Evolutionary conservation across 1,140 invertebrate species (phyloP), one percentile per base, ranked within the genome.

Genomic region (Zaprionus nigranus): DNA sequence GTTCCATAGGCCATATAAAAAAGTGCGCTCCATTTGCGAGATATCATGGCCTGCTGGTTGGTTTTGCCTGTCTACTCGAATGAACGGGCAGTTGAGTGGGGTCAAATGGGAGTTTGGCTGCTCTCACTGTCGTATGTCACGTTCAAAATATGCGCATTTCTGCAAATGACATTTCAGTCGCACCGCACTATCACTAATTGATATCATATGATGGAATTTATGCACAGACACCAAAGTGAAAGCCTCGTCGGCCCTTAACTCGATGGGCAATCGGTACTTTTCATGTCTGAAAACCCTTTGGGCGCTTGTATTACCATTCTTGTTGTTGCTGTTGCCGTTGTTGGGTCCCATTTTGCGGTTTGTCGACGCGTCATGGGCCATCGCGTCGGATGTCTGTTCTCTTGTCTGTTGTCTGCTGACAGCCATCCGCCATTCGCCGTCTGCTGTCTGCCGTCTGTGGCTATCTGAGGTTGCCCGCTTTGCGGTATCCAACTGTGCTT

Each of bases 161-260:
- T 88, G 84, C 84, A 87, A 87, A 87, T 87, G 84, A 88, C 84
- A 87, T 88, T 87, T 81, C 84, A 88, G 81, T 81, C 84, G 84
- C 84, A 84, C 84, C 81, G 81, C 84, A 87, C 84, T 88, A 87
- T 87, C 84, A 87, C 84, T 87, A 87, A 87, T 87, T 87, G 84
- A 87, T 87, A 87, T 87, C 84, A 88, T 87, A 87, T 87, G 84
- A 87, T 87, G 84, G 84, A 87, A 87, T 88, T 87, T 88, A 87
- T 87, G 84, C 81, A 81, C 84, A 87, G 84, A 81, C 84, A 71
- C 66, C 68, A 57, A 49, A 57, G 22, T 60, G 38, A 38, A 28
- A 28, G 34, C 54, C 36, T 60, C 36, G 40, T n/a, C 13, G 38
- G 49, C 28, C 63, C 24, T 75, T 61, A 58, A 51, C 53, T 62